These are phyloP conservation scores for Caiman crocodilus DNA, from an alignment of 2,797 vertebrate genomes.

Conservation along the genomic window DNA sequence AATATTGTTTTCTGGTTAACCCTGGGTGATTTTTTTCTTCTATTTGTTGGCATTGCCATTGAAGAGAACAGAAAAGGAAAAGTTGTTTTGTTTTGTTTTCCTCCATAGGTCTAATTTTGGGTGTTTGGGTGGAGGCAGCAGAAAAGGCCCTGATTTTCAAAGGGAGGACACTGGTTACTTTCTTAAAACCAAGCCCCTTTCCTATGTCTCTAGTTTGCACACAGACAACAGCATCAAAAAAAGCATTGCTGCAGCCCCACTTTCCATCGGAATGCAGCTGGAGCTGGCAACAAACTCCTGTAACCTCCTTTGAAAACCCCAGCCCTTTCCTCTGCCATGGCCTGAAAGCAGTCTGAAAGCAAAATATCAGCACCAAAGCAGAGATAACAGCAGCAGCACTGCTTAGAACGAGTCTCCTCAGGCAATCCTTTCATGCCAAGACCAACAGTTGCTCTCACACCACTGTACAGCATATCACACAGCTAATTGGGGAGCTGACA, in stretches of 20 bases:
- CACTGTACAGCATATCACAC: not conserved
- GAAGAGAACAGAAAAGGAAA: too few species aligned
- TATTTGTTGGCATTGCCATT: too few species aligned
- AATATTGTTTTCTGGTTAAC: too few species aligned
- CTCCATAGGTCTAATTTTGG: not conserved
- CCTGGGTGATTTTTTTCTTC: too few species aligned
- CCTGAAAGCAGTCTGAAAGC: too few species aligned
- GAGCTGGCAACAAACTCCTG: not conserved
- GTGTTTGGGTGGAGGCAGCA: not conserved
- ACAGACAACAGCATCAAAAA: too few species aligned
- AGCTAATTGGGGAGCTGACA: not conserved
- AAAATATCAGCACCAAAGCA: not conserved
- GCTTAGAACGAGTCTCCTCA: not conserved
- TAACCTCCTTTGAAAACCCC: not conserved
- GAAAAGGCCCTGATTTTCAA: too few species aligned
- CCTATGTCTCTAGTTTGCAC: too few species aligned
- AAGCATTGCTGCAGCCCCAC: too few species aligned
- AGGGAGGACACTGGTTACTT: too few species aligned
- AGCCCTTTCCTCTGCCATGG: not conserved
- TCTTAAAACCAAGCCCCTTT: not conserved
- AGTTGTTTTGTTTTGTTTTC: too few species aligned
- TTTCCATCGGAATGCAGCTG: not conserved
- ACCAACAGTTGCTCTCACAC: not conserved
- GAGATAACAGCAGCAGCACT: not conserved
- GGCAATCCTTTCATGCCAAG: not conserved